These are phyloP conservation scores for Dynastes tityus DNA, from an alignment of 2,888 invertebrate genomes.

Conservation along the genomic window DNA sequence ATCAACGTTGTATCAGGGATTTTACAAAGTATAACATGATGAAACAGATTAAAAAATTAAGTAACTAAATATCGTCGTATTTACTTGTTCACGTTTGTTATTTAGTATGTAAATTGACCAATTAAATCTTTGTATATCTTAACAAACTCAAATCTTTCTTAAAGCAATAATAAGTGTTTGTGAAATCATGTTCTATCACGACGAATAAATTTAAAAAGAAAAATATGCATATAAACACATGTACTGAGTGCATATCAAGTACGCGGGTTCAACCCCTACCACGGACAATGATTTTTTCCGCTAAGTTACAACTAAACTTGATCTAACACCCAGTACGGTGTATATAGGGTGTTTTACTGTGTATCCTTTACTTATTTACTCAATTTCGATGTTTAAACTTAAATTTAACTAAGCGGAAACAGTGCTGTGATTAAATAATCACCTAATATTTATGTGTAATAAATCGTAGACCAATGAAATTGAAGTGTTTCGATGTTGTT, in stretches of 20 bases:
- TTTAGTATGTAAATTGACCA: not conserved
- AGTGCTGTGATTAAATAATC: too few species aligned
- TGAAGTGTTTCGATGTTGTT: too few species aligned
- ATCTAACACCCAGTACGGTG: not conserved
- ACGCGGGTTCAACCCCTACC: not conserved
- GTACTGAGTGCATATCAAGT: not conserved
- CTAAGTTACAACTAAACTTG: too few species aligned
- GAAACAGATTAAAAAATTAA: not conserved
- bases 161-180: slow-evolving; percentile 27
- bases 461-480: too few species aligned
- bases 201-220: slow-evolving; percentile 7
- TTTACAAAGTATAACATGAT: slow-evolving; percentile 16
- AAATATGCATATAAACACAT: not conserved
- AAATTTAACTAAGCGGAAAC: too few species aligned
- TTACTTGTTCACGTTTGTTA: not conserved
- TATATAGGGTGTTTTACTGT: not conserved
- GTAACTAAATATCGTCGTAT: not conserved
- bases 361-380: not conserved
- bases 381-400: too few species aligned
- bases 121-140: not conserved
- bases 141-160: not conserved
- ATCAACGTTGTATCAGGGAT: slow-evolving; percentile 21
- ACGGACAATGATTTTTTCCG: too few species aligned
- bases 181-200: slow-evolving; percentile 42
- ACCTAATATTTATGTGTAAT: too few species aligned